Evolutionary conservation across 1,140 invertebrate species (phyloP).

Genomic region (Drosophila nannoptera): DNA sequence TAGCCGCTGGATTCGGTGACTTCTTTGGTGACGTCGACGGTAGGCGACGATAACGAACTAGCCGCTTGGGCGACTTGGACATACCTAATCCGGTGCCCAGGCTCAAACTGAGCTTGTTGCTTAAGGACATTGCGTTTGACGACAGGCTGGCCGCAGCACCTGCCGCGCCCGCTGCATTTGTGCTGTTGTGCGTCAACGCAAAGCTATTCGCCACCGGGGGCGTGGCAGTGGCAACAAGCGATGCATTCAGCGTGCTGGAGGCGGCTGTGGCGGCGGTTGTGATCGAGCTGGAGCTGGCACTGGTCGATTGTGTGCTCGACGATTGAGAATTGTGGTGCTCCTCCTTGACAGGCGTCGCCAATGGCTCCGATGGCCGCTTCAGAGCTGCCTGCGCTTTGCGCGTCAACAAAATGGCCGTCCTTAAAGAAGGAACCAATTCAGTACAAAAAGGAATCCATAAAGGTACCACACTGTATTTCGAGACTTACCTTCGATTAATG

Average conservation of each 20-base stretch:
- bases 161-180: not conserved
- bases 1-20: conserved; percentile 63
- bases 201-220: conserved; percentile 42
- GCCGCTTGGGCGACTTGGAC: conserved; percentile 74
- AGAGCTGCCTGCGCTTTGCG: conserved; percentile 84
- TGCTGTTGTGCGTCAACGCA: conserved; percentile 56
- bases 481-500: conserved; percentile 83
- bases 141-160: conserved; percentile 30
- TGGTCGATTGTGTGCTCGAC: conserved; percentile 79
- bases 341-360: conserved; percentile 78
- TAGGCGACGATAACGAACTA: conserved; percentile 64
- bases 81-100: conserved; percentile 21
- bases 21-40: conserved; percentile 77
- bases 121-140: conserved; percentile 52
- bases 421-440: conserved; percentile 12
- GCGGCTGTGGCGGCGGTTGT: conserved; percentile 78
- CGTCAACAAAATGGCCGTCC: conserved; percentile 90
- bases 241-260: conserved; percentile 51
- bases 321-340: conserved; percentile 75
- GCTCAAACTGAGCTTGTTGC: conserved; percentile 54
- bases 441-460: not conserved
- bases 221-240: conserved; percentile 34
- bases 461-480: not conserved
- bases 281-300: conserved; percentile 73
- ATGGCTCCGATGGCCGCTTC: conserved; percentile 78